Conservation (phyloP, 1,140 invertebrate species). For the Eueides isabella region DNA sequence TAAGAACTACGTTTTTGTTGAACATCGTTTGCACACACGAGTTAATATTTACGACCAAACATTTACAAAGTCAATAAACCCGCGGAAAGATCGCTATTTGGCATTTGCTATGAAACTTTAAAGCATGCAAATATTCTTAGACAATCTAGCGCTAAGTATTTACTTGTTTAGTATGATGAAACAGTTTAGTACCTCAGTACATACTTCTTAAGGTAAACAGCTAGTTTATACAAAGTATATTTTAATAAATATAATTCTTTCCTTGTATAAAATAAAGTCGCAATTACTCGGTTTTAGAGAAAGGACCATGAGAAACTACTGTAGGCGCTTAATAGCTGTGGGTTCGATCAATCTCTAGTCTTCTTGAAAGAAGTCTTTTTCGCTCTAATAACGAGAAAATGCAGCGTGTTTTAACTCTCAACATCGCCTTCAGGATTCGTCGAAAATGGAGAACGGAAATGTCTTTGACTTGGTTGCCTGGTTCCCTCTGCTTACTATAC, state of each 20-base stretch:
- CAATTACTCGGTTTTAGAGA: too few species aligned
- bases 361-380: too few species aligned
- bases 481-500: too few species aligned
- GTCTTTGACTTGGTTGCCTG: too few species aligned
- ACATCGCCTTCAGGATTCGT: too few species aligned
- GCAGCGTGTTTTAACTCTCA: too few species aligned
- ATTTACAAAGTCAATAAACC: slow-evolving; percentile 38
- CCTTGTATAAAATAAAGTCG: neutral
- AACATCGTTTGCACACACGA: neutral
- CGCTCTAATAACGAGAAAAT: too few species aligned
- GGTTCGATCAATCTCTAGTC: too few species aligned
- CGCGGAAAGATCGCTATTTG: slow-evolving; percentile 23
- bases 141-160: neutral
- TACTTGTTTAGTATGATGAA: neutral
- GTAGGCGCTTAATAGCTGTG: too few species aligned
- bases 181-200: neutral
- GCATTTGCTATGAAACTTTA: slow-evolving; percentile 21
- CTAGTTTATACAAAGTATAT: neutral
- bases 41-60: slow-evolving; percentile 29
- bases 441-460: too few species aligned
- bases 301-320: too few species aligned
- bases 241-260: too few species aligned
- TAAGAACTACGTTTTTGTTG: neutral
- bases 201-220: neutral
- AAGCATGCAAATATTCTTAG: slow-evolving; percentile 22